Evolutionary conservation across 2,797 vertebrate genomes (phyloP).

Genomic region (Macropodus opercularis): DNA sequence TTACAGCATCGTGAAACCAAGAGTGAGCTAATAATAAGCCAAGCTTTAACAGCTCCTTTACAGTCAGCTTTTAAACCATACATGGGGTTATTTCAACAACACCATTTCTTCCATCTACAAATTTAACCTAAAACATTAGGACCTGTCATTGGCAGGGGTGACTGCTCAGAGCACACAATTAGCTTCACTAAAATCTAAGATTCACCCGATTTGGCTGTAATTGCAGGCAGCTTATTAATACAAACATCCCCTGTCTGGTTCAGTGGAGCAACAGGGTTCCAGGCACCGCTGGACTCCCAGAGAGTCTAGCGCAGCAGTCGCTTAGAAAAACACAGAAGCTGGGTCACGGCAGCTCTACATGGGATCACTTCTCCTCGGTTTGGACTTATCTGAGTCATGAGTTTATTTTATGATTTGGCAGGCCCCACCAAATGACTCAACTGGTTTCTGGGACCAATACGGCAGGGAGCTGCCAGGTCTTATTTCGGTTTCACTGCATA

Average conservation of each 20-base stretch:
- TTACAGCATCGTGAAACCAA: conserved; percentile 1
- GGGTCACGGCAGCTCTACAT: conserved; percentile 49
- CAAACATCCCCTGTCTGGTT: conserved; percentile 19
- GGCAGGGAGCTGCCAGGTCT: conserved; percentile 69
- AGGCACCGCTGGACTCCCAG: conserved; percentile 29
- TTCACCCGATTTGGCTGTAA: conserved; percentile 33
- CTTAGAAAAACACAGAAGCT: conserved; percentile 32
- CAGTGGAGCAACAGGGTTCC: conserved; percentile 25
- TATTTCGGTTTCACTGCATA: conserved; percentile 73
- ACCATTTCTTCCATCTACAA: background rate
- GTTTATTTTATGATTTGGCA: conserved; percentile 69
- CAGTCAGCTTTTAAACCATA: conserved; percentile 5
- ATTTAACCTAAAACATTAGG: background rate
- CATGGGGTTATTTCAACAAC: background rate
- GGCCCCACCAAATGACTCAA: conserved; percentile 61
- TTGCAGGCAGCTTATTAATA: conserved; percentile 14
- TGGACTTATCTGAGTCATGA: conserved; percentile 67
- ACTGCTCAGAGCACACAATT: background rate
- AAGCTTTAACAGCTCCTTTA: background rate
- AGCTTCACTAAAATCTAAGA: conserved; percentile 28
- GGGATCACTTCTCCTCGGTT: conserved; percentile 58
- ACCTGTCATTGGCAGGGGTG: background rate
- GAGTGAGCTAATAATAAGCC: conserved; percentile 11
- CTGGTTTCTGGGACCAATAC: conserved; percentile 65
- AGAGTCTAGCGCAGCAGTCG: conserved; percentile 27